Evolutionary conservation across 2,888 invertebrate genomes (phyloP).

Genomic region (Phoenoteleia sp.): DNA sequence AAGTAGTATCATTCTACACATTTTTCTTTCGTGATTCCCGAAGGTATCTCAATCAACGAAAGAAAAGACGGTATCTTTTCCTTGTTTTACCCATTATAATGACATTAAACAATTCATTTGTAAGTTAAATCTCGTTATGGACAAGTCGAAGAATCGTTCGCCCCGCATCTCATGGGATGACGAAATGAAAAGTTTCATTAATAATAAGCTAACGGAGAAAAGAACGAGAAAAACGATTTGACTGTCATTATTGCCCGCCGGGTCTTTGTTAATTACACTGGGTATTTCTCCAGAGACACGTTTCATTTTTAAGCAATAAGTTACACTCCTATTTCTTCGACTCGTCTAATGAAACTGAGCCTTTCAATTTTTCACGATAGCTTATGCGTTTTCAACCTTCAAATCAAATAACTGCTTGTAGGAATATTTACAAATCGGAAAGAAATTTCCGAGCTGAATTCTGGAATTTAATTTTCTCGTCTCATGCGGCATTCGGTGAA

Average conservation of each 20-base stretch:
- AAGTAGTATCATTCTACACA: slow-evolving; percentile 44
- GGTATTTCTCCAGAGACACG: slow-evolving; percentile 73
- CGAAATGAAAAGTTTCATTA: slow-evolving; percentile 69
- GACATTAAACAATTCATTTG: slow-evolving; percentile 72
- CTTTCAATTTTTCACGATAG: slow-evolving; percentile 60
- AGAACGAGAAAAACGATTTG: slow-evolving; percentile 47
- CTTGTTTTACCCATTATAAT: slow-evolving; percentile 65
- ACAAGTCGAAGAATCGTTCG: slow-evolving; percentile 47
- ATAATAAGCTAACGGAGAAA: slow-evolving; percentile 64
- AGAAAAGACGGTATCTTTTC: slow-evolving; percentile 54
- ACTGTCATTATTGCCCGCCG: slow-evolving; percentile 77
- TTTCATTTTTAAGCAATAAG: slow-evolving; percentile 43
- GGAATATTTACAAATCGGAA: slow-evolving; percentile 58
- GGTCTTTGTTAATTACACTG: slow-evolving; percentile 79
- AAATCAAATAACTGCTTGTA: slow-evolving; percentile 37
- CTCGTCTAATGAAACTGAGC: slow-evolving; percentile 46
- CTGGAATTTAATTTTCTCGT: slow-evolving; percentile 18
- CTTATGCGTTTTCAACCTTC: slow-evolving; percentile 33
- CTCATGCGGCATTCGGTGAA: not conserved
- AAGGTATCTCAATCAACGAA: slow-evolving; percentile 62
- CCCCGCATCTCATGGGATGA: slow-evolving; percentile 23
- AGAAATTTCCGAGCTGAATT: not conserved
- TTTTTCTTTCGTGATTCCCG: slow-evolving; percentile 51
- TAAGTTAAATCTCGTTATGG: slow-evolving; percentile 66
- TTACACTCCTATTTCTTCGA: slow-evolving; percentile 42